Base-by-base conservation (phyloP, 2,888 invertebrate genomes). In the Tubulanus polymorphus region DNA sequence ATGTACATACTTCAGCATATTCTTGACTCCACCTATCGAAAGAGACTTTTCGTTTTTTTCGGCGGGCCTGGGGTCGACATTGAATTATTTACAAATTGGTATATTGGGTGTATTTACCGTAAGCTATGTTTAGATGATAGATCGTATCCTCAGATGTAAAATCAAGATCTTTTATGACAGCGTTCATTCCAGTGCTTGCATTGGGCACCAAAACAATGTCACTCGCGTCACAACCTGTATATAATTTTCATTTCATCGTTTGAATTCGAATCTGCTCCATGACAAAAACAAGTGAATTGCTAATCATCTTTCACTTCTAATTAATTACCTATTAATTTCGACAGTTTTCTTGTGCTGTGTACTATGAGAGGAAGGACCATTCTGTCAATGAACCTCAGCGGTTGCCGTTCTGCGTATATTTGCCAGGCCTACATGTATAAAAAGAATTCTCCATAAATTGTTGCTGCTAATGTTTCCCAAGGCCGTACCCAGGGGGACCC, bases 1-100 rank as follows among this genome's bases (percentile, higher is more conserved):
- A 61, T 73, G 72, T 18, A 68, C 56, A 54, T 64, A 63, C 23
- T 56, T 57, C 29, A 75, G 55, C 49, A 71, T 59, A 50, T 74
- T 74, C 58, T 74, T 74, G 8, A 72, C 72, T 25, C 73, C 72
- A 25, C 74, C 74, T 75, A 37, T n/a, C n/a, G n/a, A n/a, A n/a
- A n/a, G n/a, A n/a, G n/a, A n/a, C n/a, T n/a, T n/a, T n/a, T n/a
- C n/a, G n/a, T n/a, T n/a, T n/a, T n/a, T n/a, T n/a, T n/a, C n/a
- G n/a, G n/a, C n/a, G n/a, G n/a, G n/a, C n/a, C n/a, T n/a, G n/a
- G n/a, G n/a, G n/a, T n/a, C n/a, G n/a, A n/a, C n/a, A n/a, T n/a
- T n/a, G n/a, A n/a, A n/a, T n/a, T n/a, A n/a, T n/a, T n/a, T n/a
- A n/a, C n/a, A n/a, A n/a, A n/a, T n/a, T n/a, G n/a, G n/a, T n/a